Evolutionary conservation across 2,113 vertebrate species (phyloP).

Genomic region (Benthochromis sp.): DNA sequence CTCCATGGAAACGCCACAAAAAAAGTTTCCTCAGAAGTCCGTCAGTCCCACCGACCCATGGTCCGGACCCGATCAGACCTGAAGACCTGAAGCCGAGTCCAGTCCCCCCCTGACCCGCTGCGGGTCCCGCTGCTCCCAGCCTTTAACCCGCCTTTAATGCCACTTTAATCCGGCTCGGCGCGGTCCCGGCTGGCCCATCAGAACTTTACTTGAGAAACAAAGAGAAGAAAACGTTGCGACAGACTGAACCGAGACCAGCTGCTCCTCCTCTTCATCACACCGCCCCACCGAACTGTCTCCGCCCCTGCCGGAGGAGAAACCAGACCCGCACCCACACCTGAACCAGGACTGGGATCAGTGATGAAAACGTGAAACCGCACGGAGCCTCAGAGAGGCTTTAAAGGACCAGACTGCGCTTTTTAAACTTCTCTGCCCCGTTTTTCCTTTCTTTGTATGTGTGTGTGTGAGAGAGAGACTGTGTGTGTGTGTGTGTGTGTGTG

Average conservation of each 20-base stretch:
- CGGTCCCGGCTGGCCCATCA: background rate
- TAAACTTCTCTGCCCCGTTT: background rate
- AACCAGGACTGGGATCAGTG: background rate
- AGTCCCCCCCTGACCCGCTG: too few species aligned
- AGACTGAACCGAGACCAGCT: slow-evolving; percentile 42
- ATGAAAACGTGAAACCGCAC: background rate
- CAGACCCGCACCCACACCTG: slow-evolving; percentile 24
- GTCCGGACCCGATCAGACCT: background rate
- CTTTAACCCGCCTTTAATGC: background rate
- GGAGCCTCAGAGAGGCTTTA: background rate
- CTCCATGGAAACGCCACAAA: background rate
- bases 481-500: fast-evolving
- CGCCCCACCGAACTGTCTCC: slow-evolving; percentile 17
- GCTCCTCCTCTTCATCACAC: slow-evolving; percentile 50
- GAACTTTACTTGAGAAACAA: slow-evolving; percentile 28
- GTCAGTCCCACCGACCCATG: slow-evolving; percentile 5
- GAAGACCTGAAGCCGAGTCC: background rate
- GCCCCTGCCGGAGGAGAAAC: slow-evolving; percentile 45
- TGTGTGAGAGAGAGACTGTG: fast-evolving
- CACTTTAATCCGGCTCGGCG: background rate
- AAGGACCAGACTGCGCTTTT: background rate
- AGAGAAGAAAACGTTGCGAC: slow-evolving; percentile 55
- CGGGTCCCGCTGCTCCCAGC: background rate
- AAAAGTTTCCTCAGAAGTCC: background rate
- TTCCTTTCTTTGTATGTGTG: background rate